Percentiles rank a stretch among this genome's conserved stretches.
Evolutionary conservation across 2,888 invertebrate genomes (phyloP).

Genomic region (Eristalinus aeneus): DNA sequence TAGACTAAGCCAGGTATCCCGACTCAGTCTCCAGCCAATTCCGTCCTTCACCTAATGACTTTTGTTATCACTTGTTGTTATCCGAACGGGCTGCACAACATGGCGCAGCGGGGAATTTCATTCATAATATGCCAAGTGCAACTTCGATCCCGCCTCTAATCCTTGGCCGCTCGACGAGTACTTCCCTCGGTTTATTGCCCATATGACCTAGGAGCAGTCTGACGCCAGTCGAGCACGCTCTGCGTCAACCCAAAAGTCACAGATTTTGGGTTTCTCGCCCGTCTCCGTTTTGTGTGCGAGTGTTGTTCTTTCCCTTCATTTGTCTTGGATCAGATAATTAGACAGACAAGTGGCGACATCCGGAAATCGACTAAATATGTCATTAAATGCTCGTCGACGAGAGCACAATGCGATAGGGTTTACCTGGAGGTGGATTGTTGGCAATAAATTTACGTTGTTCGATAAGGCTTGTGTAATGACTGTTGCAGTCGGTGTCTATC

Average conservation of each 20-base stretch:
- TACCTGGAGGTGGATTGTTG: slow-evolving; percentile 27
- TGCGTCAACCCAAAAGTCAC: slow-evolving; percentile 23
- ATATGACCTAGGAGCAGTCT: slow-evolving; percentile 44
- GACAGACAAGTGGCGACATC: slow-evolving; percentile 69
- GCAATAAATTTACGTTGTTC: slow-evolving; percentile 49
- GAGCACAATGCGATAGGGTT: slow-evolving; percentile 11
- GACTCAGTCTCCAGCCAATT: background rate
- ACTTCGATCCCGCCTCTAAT: slow-evolving; percentile 36
- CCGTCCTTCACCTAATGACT: slow-evolving; percentile 26
- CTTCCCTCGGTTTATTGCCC: slow-evolving; percentile 40
- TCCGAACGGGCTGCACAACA: slow-evolving; percentile 53
- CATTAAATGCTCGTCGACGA: slow-evolving; percentile 61
- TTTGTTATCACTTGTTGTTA: slow-evolving; percentile 56
- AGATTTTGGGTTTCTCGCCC: background rate
- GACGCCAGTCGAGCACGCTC: slow-evolving; percentile 61
- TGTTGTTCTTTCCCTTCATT: slow-evolving; percentile 8
- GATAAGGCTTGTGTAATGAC: slow-evolving; percentile 31
- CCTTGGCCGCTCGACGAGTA: background rate
- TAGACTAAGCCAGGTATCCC: background rate
- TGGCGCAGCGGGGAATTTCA: slow-evolving; percentile 73
- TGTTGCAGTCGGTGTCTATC: background rate
- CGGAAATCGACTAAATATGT: slow-evolving; percentile 69
- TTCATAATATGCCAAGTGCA: slow-evolving; percentile 67
- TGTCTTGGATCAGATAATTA: slow-evolving; percentile 65
- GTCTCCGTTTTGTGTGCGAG: background rate